A percentile compares a stretch with the other conserved stretches of the same genome.
Conservation (phyloP, 2,797 vertebrate species). For the Bufotes viridis region DNA sequence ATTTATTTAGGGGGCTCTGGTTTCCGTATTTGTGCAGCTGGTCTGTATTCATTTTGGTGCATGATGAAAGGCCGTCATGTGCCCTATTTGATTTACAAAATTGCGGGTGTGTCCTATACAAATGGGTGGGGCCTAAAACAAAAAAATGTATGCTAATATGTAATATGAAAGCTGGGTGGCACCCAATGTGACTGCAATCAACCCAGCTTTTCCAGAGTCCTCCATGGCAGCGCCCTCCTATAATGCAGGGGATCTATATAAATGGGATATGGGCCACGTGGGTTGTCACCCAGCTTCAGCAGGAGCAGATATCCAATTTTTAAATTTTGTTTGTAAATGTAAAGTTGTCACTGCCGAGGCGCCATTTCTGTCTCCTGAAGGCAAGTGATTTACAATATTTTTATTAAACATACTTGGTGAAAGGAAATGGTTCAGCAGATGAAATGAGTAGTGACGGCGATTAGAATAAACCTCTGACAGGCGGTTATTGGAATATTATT, state of each 20-base stretch:
- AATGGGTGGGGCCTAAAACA: too few relatives aligned
- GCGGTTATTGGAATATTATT: slow-evolving; percentile 13
- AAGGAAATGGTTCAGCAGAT: neutral
- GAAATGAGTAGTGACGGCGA: slow-evolving; percentile 5
- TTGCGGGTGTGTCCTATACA: too few relatives aligned
- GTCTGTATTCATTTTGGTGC: too few relatives aligned
- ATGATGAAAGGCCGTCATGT: too few relatives aligned
- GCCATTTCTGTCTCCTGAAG: neutral
- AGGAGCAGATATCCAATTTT: neutral
- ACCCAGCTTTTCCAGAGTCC: neutral
- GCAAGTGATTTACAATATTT: neutral
- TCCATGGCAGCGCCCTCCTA: too few relatives aligned
- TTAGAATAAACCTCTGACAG: slow-evolving; percentile 10
- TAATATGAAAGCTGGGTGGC: too few relatives aligned
- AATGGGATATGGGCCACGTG: neutral
- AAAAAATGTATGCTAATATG: too few relatives aligned
- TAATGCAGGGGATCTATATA: too few relatives aligned
- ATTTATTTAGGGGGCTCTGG: too few relatives aligned
- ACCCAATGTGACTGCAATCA: neutral
- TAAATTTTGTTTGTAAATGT: too few relatives aligned
- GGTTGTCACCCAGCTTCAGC: neutral
- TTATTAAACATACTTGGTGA: neutral
- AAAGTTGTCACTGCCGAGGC: neutral
- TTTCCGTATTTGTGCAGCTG: too few relatives aligned
- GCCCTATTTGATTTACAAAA: too few relatives aligned